Conservation (phyloP, 1,140 invertebrate species). For the Liolophura sinensis region DNA sequence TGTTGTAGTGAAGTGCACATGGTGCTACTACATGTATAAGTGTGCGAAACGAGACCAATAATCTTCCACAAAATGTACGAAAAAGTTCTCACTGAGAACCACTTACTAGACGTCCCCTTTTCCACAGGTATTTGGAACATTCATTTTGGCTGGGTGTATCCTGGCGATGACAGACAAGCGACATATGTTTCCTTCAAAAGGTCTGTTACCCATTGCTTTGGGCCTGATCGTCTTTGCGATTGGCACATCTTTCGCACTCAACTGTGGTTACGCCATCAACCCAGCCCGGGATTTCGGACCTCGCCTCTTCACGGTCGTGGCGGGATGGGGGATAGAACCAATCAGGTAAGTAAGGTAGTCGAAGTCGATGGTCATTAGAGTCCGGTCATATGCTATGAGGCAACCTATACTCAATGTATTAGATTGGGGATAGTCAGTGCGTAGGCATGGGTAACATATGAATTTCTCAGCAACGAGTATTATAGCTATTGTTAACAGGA, state of each 20-base stretch:
- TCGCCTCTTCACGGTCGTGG: slow-evolving; percentile 62
- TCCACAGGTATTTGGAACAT: slow-evolving; percentile 64
- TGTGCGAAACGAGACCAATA: too few relatives aligned
- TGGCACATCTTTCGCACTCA: slow-evolving; percentile 61
- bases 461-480: too few relatives aligned
- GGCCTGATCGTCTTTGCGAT: slow-evolving; percentile 63
- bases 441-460: too few relatives aligned
- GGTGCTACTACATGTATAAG: too few relatives aligned
- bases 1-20: too few relatives aligned
- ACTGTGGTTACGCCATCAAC: slow-evolving; percentile 67
- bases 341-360: slow-evolving; percentile 61
- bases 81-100: too few relatives aligned
- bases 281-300: slow-evolving; percentile 68
- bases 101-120: neutral
- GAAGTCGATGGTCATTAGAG: too few relatives aligned
- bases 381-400: too few relatives aligned
- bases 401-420: too few relatives aligned
- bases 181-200: slow-evolving; percentile 56
- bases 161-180: slow-evolving; percentile 62
- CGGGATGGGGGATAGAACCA: slow-evolving; percentile 62
- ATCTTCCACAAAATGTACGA: too few relatives aligned
- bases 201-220: slow-evolving; percentile 60
- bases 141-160: slow-evolving; percentile 61
- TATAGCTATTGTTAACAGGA: too few relatives aligned
- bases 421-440: too few relatives aligned